Evolutionary conservation across 2,113 vertebrate genomes (phyloP).

Genomic region (Ptilonorhynchus violaceus): DNA sequence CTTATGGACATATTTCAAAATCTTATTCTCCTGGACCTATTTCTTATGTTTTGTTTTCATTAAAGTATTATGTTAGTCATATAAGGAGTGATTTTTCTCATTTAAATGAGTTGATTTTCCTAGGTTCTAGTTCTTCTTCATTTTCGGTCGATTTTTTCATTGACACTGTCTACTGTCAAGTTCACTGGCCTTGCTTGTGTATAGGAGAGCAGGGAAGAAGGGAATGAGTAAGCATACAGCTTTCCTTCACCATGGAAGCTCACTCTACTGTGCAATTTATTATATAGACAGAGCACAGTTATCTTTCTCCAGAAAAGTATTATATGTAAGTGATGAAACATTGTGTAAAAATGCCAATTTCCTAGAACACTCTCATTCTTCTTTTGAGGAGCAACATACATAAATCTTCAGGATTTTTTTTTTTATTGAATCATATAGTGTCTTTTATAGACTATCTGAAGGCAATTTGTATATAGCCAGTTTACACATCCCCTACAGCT

Average conservation of each 20-base stretch:
- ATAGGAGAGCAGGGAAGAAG: neutral
- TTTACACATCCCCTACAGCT: neutral
- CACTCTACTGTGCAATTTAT: neutral
- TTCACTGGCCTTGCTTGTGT: neutral
- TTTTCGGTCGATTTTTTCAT: neutral
- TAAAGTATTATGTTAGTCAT: neutral
- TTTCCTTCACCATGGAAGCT: neutral
- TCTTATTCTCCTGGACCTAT: neutral
- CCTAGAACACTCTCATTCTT: neutral
- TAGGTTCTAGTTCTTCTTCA: neutral
- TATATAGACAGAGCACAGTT: neutral
- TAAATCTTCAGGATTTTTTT: neutral
- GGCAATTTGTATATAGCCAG: neutral
- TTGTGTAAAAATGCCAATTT: neutral
- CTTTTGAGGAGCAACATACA: neutral
- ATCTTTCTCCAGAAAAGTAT: neutral
- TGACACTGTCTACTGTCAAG: neutral
- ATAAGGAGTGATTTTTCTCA: neutral
- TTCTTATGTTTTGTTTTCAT: neutral
- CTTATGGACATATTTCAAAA: neutral
- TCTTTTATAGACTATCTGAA: neutral
- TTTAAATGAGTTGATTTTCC: neutral
- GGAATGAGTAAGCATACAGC: rapidly evolving
- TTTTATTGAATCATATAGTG: neutral
- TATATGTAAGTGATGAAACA: neutral